These are phyloP conservation scores for Cryptus viduatorius DNA, from an alignment of 2,888 invertebrate species.

Conservation along the genomic window DNA sequence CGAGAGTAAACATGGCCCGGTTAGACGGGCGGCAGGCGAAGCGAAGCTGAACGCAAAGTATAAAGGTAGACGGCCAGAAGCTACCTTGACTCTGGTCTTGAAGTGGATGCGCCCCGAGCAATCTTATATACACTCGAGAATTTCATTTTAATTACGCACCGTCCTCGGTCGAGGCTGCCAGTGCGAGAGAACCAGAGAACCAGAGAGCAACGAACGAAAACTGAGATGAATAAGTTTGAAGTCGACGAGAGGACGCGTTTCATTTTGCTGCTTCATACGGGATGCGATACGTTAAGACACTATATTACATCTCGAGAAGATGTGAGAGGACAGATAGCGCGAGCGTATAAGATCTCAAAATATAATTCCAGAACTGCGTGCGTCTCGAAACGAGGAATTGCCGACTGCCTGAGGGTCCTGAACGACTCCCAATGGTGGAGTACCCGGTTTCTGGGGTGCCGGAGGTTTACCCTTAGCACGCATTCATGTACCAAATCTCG, in stretches of 20 bases:
- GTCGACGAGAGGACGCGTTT: slow-evolving; percentile 40
- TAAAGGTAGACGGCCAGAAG: slow-evolving; percentile 51
- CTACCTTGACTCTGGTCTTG: slow-evolving; percentile 56
- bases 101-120: slow-evolving; percentile 56
- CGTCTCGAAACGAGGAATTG: background rate
- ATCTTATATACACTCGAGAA: slow-evolving; percentile 72
- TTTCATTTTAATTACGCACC: slow-evolving; percentile 75
- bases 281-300: slow-evolving; percentile 26
- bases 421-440: background rate
- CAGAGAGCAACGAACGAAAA: slow-evolving; percentile 41
- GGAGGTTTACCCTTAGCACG: background rate
- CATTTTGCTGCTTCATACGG: slow-evolving; percentile 56
- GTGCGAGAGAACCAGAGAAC: slow-evolving; percentile 37
- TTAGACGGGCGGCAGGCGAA: slow-evolving; percentile 37
- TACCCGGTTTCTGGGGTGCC: background rate
- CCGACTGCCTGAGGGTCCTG: background rate
- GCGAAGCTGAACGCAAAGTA: slow-evolving; percentile 26
- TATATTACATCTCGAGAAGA: slow-evolving; percentile 26
- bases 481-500: background rate
- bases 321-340: background rate
- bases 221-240: slow-evolving; percentile 36
- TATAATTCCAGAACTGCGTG: slow-evolving; percentile 12
- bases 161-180: slow-evolving; percentile 39
- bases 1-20: slow-evolving; percentile 72
- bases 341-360: background rate